Conservation (phyloP, 2,113 vertebrate species). For the Orcinus orca region DNA sequence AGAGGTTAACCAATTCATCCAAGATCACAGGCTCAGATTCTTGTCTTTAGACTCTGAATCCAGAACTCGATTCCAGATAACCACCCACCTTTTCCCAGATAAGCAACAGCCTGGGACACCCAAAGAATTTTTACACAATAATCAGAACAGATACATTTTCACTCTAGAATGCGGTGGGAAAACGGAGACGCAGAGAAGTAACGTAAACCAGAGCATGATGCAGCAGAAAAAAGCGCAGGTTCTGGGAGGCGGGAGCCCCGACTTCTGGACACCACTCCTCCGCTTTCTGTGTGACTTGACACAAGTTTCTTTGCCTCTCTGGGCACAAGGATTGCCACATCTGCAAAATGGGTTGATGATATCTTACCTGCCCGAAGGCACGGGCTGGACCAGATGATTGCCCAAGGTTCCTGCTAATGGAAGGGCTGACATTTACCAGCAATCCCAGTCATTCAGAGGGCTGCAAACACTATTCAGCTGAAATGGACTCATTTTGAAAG, state of each 20-base stretch:
- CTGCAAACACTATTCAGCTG: background rate
- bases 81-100: conserved; percentile 31
- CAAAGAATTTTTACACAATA: background rate
- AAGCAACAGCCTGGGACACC: conserved; percentile 20
- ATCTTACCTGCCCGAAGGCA: conserved; percentile 33
- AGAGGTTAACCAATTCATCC: conserved; percentile 1
- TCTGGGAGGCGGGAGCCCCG: background rate
- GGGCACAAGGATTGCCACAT: background rate
- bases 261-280: too few relatives aligned
- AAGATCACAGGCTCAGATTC: conserved; percentile 30
- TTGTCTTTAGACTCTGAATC: conserved; percentile 23
- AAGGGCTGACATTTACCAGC: background rate
- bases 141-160: background rate
- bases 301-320: background rate
- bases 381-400: background rate
- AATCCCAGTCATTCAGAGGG: background rate
- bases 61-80: conserved; percentile 12
- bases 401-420: background rate
- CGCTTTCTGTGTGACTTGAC: background rate
- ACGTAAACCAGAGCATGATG: background rate
- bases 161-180: background rate
- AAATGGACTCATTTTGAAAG: background rate
- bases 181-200: background rate
- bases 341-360: background rate
- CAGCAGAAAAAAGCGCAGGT: background rate